Percentiles rank a stretch among this genome's conserved stretches.
These are phyloP conservation scores for Macrotrachela quadricornifera DNA, from an alignment of 1,140 invertebrate genomes.

Conservation along the genomic window DNA sequence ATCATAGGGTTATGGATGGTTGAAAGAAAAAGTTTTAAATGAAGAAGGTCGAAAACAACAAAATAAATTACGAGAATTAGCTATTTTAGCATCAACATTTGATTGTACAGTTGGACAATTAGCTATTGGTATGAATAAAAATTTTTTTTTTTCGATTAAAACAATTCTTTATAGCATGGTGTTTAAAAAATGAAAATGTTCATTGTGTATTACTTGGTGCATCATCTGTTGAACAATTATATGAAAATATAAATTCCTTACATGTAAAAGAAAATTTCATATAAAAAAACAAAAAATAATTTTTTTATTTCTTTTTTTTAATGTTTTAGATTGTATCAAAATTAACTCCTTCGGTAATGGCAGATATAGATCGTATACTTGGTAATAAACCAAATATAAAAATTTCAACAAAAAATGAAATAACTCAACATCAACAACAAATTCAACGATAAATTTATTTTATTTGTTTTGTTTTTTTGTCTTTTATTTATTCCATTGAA, in stretches of 20 bases:
- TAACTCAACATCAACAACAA: no score
- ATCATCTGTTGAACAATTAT: constrained; percentile 68
- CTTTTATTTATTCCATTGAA: no score
- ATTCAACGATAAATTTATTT: no score
- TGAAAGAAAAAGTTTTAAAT: constrained; percentile 33
- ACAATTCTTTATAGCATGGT: constrained; percentile 48
- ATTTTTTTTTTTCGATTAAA: neutral
- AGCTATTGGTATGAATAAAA: constrained; percentile 39
- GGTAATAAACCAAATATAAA: constrained; percentile 56
- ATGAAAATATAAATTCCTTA: constrained; percentile 74
- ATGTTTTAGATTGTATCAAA: constrained; percentile 59
- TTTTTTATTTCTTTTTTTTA: no score
- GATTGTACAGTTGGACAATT: constrained; percentile 76
- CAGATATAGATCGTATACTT: constrained; percentile 67
- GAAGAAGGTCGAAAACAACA: constrained; percentile 40
- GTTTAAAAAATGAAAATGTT: constrained; percentile 80
- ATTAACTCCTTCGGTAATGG: constrained; percentile 57
- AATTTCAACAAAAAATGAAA: no score
- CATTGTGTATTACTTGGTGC: constrained; percentile 81
- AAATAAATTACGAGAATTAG: constrained; percentile 53
- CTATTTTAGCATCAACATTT: constrained; percentile 53
- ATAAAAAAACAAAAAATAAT: no score
- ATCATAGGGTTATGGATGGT: constrained; percentile 31
- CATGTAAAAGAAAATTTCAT: constrained; percentile 50
- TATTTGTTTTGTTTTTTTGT: no score